phyloP scores from a whole-genome alignment of 2,113 vertebrate species.

The Sinocyclocheilus rhinocerous region DNA sequence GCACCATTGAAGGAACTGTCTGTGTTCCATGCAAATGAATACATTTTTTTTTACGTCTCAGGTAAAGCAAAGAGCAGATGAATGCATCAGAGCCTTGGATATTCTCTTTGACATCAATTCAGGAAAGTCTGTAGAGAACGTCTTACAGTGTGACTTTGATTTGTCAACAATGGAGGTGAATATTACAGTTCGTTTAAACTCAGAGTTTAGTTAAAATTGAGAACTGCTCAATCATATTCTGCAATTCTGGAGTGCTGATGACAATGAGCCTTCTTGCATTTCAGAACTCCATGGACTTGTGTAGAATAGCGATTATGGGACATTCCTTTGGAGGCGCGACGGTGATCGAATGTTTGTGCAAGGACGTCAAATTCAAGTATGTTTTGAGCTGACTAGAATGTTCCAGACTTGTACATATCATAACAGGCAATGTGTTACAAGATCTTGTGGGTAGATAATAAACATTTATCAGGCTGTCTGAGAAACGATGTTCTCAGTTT shows the following conservation, averaged over 20 bases:
- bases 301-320: slow-evolving; percentile 83
- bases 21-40: background rate
- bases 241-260: no score
- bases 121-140: slow-evolving; percentile 78
- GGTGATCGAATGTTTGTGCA: slow-evolving; percentile 85
- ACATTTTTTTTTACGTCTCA: slow-evolving; percentile 56
- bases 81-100: slow-evolving; percentile 85
- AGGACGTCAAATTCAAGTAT: slow-evolving; percentile 90
- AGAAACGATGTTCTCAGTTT: background rate
- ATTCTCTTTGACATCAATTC: slow-evolving; percentile 81
- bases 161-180: slow-evolving; percentile 81
- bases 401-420: background rate
- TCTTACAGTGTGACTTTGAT: slow-evolving; percentile 80
- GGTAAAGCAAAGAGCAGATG: slow-evolving; percentile 86
- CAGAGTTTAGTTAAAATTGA: no score
- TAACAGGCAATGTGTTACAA: background rate
- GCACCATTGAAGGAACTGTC: background rate
- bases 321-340: slow-evolving; percentile 97
- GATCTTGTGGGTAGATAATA: background rate
- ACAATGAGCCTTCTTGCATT: background rate
- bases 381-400: slow-evolving; percentile 50
- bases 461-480: background rate
- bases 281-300: slow-evolving; percentile 86
- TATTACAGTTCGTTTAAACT: background rate
- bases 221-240: background rate